These are phyloP conservation scores for Pygmarrhopalites habei DNA, from an alignment of 1,140 invertebrate species.

Conservation along the genomic window DNA sequence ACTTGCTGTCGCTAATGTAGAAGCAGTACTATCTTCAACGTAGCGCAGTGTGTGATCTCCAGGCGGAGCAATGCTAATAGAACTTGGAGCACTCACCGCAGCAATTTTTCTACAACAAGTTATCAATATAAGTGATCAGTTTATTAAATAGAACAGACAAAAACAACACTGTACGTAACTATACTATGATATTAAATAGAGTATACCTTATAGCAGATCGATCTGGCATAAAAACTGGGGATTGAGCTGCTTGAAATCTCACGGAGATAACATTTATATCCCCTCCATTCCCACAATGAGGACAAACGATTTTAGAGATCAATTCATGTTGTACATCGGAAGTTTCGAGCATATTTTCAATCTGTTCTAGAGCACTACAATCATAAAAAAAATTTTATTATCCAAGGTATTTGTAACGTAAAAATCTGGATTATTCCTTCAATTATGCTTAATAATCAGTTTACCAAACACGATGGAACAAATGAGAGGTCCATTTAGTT, in stretches of 20 bases:
- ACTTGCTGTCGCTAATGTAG: not conserved
- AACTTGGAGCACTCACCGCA: not conserved
- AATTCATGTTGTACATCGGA: not conserved
- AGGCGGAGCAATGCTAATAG: no score
- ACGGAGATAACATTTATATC: constrained; percentile 10
- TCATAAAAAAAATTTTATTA: no score
- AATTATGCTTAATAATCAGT: no score
- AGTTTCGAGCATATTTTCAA: not conserved
- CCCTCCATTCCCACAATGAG: constrained; percentile 5
- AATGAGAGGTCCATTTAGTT: constrained; percentile 8
- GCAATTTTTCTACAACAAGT: not conserved
- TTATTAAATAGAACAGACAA: no score
- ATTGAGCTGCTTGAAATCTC: not conserved
- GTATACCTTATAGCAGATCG: not conserved
- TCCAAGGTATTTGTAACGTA: no score
- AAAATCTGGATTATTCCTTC: no score
- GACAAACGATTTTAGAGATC: not conserved
- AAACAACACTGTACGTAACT: no score
- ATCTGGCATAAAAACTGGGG: not conserved
- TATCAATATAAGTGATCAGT: no score
- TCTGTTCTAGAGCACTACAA: no score
- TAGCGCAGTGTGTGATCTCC: not conserved
- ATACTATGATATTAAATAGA: not conserved
- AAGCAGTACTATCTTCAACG: not conserved
- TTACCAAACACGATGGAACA: constrained; percentile 1